Evolutionary conservation across 2,797 vertebrate genomes (phyloP), one percentile per base, ranked within the genome.

Genomic region (Sciurus vulgaris): DNA sequence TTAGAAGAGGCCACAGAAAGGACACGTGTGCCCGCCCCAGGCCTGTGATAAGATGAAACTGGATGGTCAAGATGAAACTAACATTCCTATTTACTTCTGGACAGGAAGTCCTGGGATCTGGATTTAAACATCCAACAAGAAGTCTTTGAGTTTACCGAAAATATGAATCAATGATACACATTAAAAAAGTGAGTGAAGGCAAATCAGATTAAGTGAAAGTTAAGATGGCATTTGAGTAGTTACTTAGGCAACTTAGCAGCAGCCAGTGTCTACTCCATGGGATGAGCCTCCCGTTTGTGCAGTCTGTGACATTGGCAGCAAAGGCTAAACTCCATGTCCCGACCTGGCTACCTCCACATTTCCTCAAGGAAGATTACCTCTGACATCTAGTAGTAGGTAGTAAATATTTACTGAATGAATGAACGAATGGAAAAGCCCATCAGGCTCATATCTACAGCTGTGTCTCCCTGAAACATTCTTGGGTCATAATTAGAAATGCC

Each of bases 241-340:
- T 70, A 35, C 35, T 28, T 17, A 70, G 38, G 69, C 67, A 12
- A 67, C 14, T 28, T 3, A 59, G 89, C 56, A 59, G 44, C 77
- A 73, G 59, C n/a, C 65, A 9, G 4, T 0, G 78, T 30, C 77
- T 44, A 41, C 56, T 79, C 14, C 41, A 44, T 22, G 47, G 70
- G 3, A n/a, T 0, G 0, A 1, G 28, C 9, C 14, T 41, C 49
- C 24, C 1, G 3, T 47, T 69, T 63, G 41, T 0, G 1, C 13
- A 0, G 61, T 2, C 1, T 17, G 65, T 6, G 10, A 51, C 38
- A 9, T 1, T 9, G 49, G 73, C 11, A 0, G 74, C 7, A 3
- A n/a, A 61, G n/a, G 28, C 5, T 12, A 51, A 74, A 2, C 28
- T 2, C 54, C 54, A 61, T 54, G 76, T 41, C 65, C 44, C 3